A percentile compares a stretch with the other conserved stretches of the same genome.
These are phyloP conservation scores for Chloroceryle amazona DNA, from an alignment of 2,797 vertebrate species.

Conservation along the genomic window DNA sequence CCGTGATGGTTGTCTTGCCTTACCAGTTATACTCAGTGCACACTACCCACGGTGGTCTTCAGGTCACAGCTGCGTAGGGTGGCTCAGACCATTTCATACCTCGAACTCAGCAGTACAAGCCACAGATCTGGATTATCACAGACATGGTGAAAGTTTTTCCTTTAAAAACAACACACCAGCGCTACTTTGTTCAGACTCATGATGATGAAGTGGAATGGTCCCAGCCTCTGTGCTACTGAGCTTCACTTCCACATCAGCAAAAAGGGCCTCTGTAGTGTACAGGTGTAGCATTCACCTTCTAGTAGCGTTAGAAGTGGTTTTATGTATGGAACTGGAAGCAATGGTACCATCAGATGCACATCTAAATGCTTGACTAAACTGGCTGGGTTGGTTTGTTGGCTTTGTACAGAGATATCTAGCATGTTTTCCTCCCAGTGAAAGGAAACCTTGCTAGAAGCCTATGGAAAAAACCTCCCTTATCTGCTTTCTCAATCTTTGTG, in stretches of 20 bases:
- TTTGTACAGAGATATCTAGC: not conserved
- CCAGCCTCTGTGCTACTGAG: not conserved
- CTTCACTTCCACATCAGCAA: not conserved
- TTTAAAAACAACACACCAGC: fast-evolving
- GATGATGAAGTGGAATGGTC: not conserved
- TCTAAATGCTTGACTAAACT: not conserved
- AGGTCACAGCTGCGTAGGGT: not conserved
- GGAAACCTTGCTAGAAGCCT: not conserved
- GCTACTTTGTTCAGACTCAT: not conserved
- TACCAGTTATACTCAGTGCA: fast-evolving
- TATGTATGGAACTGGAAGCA: not conserved
- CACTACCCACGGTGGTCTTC: not conserved
- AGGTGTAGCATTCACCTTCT: not conserved
- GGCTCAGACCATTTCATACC: not conserved
- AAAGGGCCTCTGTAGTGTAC: not conserved
- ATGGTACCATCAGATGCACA: not conserved
- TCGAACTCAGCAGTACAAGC: not conserved
- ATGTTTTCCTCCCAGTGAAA: not conserved
- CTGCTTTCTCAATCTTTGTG: conserved; percentile 27
- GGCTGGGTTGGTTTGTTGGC: not conserved
- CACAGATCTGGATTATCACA: not conserved
- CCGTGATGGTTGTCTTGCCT: fast-evolving
- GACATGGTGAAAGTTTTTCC: not conserved
- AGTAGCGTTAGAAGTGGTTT: not conserved
- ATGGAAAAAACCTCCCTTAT: not conserved